Evolutionary conservation across 2,113 vertebrate species (phyloP).

Genomic region (Tauraco erythrolophus): DNA sequence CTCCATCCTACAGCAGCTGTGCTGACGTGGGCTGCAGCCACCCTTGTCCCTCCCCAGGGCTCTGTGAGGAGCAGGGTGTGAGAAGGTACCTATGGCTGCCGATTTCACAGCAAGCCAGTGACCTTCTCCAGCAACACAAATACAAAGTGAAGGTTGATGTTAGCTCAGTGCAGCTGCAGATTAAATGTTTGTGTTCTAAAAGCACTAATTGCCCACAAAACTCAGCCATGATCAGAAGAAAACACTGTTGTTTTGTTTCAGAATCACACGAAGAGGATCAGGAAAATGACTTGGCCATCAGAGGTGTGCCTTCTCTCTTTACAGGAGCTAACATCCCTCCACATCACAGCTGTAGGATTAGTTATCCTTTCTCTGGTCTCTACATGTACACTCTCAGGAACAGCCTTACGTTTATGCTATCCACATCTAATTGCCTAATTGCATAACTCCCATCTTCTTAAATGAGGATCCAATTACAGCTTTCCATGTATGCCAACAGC

Average conservation of each 20-base stretch:
- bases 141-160: background rate
- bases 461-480: background rate
- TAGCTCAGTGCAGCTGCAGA: background rate
- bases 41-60: background rate
- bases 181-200: background rate
- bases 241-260: background rate
- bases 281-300: background rate
- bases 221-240: background rate
- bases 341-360: background rate
- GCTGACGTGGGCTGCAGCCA: background rate
- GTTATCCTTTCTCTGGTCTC: background rate
- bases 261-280: background rate
- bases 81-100: background rate
- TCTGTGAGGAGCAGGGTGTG: background rate
- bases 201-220: background rate
- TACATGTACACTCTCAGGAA: background rate
- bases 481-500: background rate
- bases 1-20: background rate
- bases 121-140: background rate
- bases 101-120: background rate
- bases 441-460: background rate
- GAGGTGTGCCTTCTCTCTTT: background rate
- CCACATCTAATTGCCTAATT: background rate
- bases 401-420: background rate
- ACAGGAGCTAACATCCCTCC: background rate